phyloP scores from a whole-genome alignment of 2,888 invertebrate genomes.

The Sphaerophoria rueppellii region DNA sequence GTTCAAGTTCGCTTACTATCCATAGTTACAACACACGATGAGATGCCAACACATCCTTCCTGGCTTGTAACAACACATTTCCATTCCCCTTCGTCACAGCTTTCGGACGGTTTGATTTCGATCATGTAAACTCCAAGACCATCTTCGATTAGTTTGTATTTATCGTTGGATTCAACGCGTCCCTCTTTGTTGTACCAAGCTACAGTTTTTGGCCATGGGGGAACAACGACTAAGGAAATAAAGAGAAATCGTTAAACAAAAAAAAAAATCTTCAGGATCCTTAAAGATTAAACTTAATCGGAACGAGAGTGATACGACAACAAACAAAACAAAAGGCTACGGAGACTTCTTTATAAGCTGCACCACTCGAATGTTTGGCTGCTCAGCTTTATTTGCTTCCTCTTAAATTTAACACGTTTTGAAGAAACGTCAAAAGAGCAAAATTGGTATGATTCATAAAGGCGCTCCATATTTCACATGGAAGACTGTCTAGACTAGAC shows the following conservation, averaged over 20 bases:
- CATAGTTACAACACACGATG: constrained; percentile 89
- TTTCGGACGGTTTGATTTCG: constrained; percentile 89
- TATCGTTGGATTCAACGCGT: constrained; percentile 87
- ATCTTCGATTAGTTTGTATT: constrained; percentile 90
- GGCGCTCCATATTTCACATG: too few relatives aligned
- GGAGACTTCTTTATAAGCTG: too few relatives aligned
- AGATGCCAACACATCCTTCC: constrained; percentile 89
- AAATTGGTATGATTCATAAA: too few relatives aligned
- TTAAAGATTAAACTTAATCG: too few relatives aligned
- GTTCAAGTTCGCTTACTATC: constrained; percentile 85
- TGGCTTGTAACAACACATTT: constrained; percentile 92
- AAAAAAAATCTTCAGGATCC: too few relatives aligned
- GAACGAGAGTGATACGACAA: too few relatives aligned
- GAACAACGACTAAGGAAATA: constrained; percentile 86
- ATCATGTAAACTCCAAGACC: constrained; percentile 92
- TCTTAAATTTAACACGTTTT: too few relatives aligned
- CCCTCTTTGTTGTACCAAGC: constrained; percentile 94
- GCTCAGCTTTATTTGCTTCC: too few relatives aligned
- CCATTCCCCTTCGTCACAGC: constrained; percentile 94
- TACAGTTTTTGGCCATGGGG: constrained; percentile 92
- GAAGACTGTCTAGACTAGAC: too few relatives aligned
- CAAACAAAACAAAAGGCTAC: too few relatives aligned
- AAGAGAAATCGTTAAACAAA: not conserved
- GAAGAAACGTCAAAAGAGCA: too few relatives aligned
- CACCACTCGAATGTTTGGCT: too few relatives aligned